Evolutionary conservation across 2,113 vertebrate species (phyloP).

Genomic region (Bungarus multicinctus): DNA sequence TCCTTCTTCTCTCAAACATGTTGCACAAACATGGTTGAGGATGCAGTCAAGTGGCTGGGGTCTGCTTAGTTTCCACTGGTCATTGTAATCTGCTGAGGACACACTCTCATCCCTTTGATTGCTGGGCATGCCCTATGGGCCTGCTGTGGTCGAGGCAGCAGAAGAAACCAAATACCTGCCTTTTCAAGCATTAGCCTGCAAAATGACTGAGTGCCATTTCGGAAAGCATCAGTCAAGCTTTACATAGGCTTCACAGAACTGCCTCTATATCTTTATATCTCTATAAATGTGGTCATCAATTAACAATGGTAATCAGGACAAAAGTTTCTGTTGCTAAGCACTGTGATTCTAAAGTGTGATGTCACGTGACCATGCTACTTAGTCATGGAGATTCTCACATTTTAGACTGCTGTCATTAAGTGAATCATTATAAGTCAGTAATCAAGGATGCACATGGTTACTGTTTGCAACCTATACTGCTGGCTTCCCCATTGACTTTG

Average conservation of each 20-base stretch:
- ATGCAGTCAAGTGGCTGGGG: background rate
- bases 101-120: background rate
- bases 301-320: background rate
- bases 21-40: background rate
- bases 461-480: no score
- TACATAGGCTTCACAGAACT: background rate
- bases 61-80: background rate
- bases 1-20: background rate
- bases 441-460: background rate
- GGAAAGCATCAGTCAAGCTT: background rate
- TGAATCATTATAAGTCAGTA: background rate
- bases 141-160: background rate
- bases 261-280: background rate
- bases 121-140: background rate
- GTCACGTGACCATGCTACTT: background rate
- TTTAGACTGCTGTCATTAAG: background rate
- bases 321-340: background rate
- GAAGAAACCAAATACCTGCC: background rate
- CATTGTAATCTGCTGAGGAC: background rate
- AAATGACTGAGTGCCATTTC: background rate
- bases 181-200: background rate
- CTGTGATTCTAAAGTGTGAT: background rate
- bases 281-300: background rate
- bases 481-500: no score
- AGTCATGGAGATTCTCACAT: background rate